phyloP scores from a whole-genome alignment of 2,113 vertebrate species.

The Hemiprocne comata region DNA sequence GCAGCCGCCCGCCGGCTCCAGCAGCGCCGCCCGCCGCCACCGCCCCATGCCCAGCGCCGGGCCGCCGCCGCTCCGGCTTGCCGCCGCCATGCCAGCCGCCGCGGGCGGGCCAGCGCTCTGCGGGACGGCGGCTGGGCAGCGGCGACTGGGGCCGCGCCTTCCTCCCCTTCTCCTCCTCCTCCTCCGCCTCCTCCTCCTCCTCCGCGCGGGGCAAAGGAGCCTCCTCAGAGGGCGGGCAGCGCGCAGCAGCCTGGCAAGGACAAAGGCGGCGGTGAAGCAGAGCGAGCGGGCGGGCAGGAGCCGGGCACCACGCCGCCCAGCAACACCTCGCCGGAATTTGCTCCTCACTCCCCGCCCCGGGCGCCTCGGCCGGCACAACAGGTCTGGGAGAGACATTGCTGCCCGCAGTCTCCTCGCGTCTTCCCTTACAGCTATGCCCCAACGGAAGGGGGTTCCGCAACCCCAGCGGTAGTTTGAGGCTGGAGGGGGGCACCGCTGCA shows the following conservation, averaged over 20 bases:
- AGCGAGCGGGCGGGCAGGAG: neutral
- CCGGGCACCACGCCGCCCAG: neutral
- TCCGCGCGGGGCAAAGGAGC: slow-evolving; percentile 6
- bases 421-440: no score
- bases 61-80: neutral
- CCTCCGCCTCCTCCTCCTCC: neutral
- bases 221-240: slow-evolving; percentile 54
- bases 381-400: neutral
- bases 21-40: slow-evolving; percentile 62
- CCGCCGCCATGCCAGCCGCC: neutral
- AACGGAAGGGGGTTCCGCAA: neutral
- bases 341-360: neutral
- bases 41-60: slow-evolving; percentile 55
- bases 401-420: neutral
- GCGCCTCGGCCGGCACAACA: neutral
- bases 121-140: slow-evolving; percentile 20
- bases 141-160: slow-evolving; percentile 28
- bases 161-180: neutral
- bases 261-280: slow-evolving; percentile 18
- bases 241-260: slow-evolving; percentile 61
- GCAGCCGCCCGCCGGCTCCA: slow-evolving; percentile 19
- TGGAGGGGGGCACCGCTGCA: neutral
- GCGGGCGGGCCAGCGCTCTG: slow-evolving; percentile 21
- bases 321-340: neutral
- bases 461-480: neutral